A percentile compares a stretch with the other conserved stretches of the same genome.
Evolutionary conservation across 2,888 invertebrate species (phyloP).

Genomic region (Nomada hirtipes): DNA sequence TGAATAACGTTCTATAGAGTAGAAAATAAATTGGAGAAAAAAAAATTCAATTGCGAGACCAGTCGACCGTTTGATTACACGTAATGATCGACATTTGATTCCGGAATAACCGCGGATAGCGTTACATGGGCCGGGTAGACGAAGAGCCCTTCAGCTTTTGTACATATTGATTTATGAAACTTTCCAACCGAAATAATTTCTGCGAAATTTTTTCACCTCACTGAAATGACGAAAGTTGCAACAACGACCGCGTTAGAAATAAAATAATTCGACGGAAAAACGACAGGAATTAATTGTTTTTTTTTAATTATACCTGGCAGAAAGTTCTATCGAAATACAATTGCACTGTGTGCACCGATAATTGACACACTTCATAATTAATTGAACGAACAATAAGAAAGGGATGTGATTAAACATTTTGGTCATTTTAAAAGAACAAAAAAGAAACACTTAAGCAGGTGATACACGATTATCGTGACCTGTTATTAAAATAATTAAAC

Average conservation of each 20-base stretch:
- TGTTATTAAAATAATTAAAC: no score
- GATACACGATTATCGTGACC: no score
- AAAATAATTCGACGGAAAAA: not conserved
- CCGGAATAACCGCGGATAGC: constrained; percentile 74
- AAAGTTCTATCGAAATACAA: not conserved
- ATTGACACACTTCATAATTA: not conserved
- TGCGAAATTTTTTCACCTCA: constrained; percentile 21
- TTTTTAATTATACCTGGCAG: constrained; percentile 19
- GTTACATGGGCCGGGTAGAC: constrained; percentile 72
- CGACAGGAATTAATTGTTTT: not conserved
- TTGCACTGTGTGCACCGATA: not conserved
- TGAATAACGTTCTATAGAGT: constrained; percentile 43
- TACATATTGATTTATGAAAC: constrained; percentile 67
- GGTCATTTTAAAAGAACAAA: no score
- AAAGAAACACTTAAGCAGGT: no score
- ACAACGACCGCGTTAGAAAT: constrained; percentile 12
- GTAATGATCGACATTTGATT: constrained; percentile 82
- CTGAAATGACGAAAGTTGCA: constrained; percentile 40
- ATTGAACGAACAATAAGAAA: not conserved
- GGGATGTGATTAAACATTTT: no score
- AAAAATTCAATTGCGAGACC: constrained; percentile 45
- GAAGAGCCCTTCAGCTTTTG: constrained; percentile 38
- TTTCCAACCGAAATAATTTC: constrained; percentile 37
- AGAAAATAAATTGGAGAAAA: constrained; percentile 21
- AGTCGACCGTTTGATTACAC: constrained; percentile 81